Evolutionary conservation across 1,140 invertebrate species (phyloP).

Genomic region (Bombyx mandarina): DNA sequence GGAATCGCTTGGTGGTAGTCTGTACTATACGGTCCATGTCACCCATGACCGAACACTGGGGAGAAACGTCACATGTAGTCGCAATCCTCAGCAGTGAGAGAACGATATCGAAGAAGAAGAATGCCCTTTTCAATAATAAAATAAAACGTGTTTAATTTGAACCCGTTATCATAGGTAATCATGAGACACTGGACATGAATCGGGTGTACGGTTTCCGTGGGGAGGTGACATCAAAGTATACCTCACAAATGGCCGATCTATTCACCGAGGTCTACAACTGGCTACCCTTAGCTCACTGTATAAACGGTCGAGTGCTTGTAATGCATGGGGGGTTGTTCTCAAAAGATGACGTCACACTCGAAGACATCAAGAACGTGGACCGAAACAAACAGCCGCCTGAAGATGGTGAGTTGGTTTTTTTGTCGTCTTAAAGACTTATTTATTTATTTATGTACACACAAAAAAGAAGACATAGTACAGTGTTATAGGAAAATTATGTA

Average conservation of each 20-base stretch:
- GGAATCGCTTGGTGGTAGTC: too few species aligned
- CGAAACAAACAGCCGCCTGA: slow-evolving; percentile 97
- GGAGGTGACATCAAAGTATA: slow-evolving; percentile 97
- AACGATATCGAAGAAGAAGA: too few species aligned
- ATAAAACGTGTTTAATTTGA: too few species aligned
- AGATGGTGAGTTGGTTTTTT: slow-evolving; percentile 75
- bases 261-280: slow-evolving; percentile 99
- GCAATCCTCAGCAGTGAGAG: too few species aligned
- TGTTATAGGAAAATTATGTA: too few species aligned
- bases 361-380: slow-evolving; percentile 90
- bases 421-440: slow-evolving; percentile 11
- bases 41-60: too few species aligned
- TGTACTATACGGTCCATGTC: too few species aligned
- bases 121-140: too few species aligned
- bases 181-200: slow-evolving; percentile 98
- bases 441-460: slow-evolving; percentile 12
- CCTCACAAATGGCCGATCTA: slow-evolving; percentile 92
- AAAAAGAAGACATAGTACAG: too few species aligned
- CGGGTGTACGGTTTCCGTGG: slow-evolving; percentile 99
- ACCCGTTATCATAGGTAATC: slow-evolving; percentile 83
- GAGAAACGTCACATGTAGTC: too few species aligned
- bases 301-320: slow-evolving; percentile 92
- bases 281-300: slow-evolving; percentile 95
- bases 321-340: slow-evolving; percentile 97
- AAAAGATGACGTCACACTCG: slow-evolving; percentile 89